These are phyloP conservation scores for Athalia rosae DNA, from an alignment of 2,888 invertebrate species.

Conservation along the genomic window DNA sequence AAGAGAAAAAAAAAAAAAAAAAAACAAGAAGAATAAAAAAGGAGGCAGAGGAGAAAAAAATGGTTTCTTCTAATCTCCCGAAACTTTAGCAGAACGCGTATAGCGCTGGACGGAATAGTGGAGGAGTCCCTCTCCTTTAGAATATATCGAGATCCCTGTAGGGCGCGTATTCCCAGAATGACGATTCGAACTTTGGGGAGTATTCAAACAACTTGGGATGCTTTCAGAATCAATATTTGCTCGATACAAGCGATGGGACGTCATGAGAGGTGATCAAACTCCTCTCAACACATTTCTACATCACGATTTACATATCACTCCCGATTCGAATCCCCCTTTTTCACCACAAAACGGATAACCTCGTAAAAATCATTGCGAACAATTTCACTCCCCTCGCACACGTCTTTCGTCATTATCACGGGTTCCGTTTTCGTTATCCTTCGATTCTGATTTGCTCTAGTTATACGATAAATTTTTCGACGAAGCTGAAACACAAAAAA, in stretches of 20 bases:
- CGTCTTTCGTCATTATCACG: background rate
- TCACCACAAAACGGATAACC: background rate
- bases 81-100: background rate
- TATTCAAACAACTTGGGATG: slow-evolving; percentile 62
- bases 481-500: background rate
- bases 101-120: no score
- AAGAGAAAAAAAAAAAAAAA: background rate
- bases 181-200: slow-evolving; percentile 51
- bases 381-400: background rate
- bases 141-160: background rate
- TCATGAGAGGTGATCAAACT: slow-evolving; percentile 22
- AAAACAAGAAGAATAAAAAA: no score
- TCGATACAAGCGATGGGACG: slow-evolving; percentile 61
- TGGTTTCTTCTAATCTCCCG: background rate
- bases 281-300: background rate
- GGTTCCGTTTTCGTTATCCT: no score
- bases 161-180: slow-evolving; percentile 2
- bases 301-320: background rate
- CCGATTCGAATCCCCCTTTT: background rate
- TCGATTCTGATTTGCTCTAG: background rate
- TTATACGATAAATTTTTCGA: background rate
- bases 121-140: no score
- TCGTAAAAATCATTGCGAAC: background rate
- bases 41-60: no score
- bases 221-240: slow-evolving; percentile 69